phyloP scores from a whole-genome alignment of 2,113 vertebrate species.

The Anhinga rufa region DNA sequence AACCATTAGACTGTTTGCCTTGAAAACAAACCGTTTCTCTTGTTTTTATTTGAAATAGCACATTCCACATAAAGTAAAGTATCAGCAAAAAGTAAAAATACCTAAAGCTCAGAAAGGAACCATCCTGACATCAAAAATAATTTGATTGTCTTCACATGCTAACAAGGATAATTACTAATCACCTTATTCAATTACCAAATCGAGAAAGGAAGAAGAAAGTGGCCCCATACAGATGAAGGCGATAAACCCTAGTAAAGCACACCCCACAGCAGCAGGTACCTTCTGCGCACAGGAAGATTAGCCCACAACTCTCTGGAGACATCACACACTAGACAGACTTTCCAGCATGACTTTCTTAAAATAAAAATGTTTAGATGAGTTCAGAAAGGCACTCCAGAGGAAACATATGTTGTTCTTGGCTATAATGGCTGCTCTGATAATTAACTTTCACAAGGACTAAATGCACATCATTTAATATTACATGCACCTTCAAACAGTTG shows the following conservation, averaged over 20 bases:
- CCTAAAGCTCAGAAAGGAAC: background rate
- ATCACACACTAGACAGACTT: background rate
- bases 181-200: background rate
- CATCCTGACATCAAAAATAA: background rate
- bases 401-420: slow-evolving; percentile 18
- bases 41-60: background rate
- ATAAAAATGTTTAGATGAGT: background rate
- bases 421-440: slow-evolving; percentile 7
- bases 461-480: background rate
- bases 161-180: background rate
- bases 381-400: slow-evolving; percentile 11
- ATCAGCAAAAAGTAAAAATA: background rate
- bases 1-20: background rate
- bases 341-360: background rate
- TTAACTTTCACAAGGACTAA: slow-evolving; percentile 30
- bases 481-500: background rate
- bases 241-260: background rate
- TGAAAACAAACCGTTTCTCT: background rate
- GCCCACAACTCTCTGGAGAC: background rate
- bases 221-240: background rate
- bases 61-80: background rate
- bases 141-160: background rate
- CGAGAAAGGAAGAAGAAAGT: background rate
- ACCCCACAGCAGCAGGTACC: background rate
- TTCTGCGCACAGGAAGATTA: background rate